Evolutionary conservation across 2,888 invertebrate genomes (phyloP).

Genomic region (Melieria crassipennis): DNA sequence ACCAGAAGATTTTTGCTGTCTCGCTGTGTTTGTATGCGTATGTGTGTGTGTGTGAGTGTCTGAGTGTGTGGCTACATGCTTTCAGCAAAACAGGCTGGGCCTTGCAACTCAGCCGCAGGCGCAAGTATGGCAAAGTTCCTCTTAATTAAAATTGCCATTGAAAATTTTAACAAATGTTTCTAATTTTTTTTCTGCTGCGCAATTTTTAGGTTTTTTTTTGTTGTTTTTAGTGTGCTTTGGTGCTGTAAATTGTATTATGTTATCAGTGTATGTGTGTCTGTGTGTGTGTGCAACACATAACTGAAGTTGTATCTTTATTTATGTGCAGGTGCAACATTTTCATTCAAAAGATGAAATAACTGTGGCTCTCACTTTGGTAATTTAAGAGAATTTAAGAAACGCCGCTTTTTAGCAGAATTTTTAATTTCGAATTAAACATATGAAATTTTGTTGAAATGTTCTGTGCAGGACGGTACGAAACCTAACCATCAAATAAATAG

Average conservation of each 20-base stretch:
- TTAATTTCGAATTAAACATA: too few relatives aligned
- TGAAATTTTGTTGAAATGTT: too few relatives aligned
- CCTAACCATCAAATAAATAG: too few relatives aligned
- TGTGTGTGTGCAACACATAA: too few relatives aligned
- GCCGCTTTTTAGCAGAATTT: too few relatives aligned
- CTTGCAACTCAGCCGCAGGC: neutral
- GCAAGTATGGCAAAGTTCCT: neutral
- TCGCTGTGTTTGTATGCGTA: neutral
- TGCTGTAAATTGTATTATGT: slow-evolving; percentile 13
- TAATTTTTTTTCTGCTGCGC: slow-evolving; percentile 11
- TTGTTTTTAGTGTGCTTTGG: neutral
- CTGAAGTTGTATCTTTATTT: too few relatives aligned
- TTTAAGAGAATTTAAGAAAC: too few relatives aligned
- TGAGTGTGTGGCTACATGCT: slow-evolving; percentile 8
- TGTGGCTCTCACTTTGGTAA: too few relatives aligned
- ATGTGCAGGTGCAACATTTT: too few relatives aligned
- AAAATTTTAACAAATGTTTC: slow-evolving; percentile 28
- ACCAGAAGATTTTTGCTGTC: slow-evolving; percentile 16
- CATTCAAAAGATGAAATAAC: too few relatives aligned
- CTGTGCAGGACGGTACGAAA: too few relatives aligned
- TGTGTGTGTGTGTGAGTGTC: neutral
- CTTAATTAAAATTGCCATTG: slow-evolving; percentile 31
- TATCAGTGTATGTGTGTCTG: too few relatives aligned
- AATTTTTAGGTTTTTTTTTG: neutral
- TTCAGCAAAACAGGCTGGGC: neutral